phyloP scores from a whole-genome alignment of 2,888 invertebrate genomes.

The Aelia acuminata region DNA sequence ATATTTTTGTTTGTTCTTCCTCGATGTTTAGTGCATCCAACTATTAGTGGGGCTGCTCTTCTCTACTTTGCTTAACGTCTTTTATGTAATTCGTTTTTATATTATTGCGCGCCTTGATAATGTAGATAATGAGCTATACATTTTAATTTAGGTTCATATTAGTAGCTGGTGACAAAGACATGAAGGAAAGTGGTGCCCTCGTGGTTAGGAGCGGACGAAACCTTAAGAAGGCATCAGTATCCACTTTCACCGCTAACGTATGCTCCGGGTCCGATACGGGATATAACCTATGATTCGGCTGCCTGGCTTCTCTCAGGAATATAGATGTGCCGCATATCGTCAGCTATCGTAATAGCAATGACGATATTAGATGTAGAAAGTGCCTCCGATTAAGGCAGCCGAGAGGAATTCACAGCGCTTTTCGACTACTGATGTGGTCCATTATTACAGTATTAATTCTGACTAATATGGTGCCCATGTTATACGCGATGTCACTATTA shows the following conservation, averaged over 20 bases:
- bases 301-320: neutral
- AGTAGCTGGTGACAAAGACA: neutral
- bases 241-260: neutral
- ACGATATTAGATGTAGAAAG: constrained; percentile 22
- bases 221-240: neutral
- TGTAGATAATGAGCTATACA: neutral
- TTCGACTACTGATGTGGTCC: neutral
- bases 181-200: constrained; percentile 11
- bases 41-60: too few relatives aligned
- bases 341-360: neutral
- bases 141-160: neutral
- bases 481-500: neutral
- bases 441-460: neutral
- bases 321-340: neutral
- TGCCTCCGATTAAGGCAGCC: neutral
- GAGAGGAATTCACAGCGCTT: neutral
- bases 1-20: neutral
- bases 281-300: neutral
- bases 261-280: neutral
- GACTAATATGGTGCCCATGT: neutral
- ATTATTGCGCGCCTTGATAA: too few relatives aligned
- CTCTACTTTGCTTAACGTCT: too few relatives aligned
- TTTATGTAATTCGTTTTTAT: too few relatives aligned
- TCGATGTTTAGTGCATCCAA: too few relatives aligned
- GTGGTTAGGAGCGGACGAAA: neutral